phyloP scores from a whole-genome alignment of 2,797 vertebrate genomes.

The Silurus lanzhouensis region DNA sequence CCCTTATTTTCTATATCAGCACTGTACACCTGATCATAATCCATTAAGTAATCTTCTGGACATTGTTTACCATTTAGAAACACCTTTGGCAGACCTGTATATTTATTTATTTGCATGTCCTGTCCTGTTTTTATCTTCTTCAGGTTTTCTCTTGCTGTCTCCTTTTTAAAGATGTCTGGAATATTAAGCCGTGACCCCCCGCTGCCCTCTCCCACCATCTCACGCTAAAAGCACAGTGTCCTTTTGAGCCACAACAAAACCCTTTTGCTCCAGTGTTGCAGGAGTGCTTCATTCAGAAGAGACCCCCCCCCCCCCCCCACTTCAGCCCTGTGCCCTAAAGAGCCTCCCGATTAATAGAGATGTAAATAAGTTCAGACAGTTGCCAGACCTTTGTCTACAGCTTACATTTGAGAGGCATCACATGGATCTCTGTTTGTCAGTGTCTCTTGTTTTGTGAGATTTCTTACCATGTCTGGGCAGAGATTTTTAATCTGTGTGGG shows the following conservation, averaged over 20 bases:
- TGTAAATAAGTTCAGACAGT: slow-evolving; percentile 74
- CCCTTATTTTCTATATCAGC: not conserved
- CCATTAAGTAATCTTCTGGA: slow-evolving; percentile 41
- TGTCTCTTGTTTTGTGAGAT: slow-evolving; percentile 43
- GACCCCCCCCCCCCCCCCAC: slow-evolving; percentile 33
- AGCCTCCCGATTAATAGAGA: slow-evolving; percentile 67
- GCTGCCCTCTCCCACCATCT: slow-evolving; percentile 47
- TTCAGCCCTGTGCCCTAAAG: slow-evolving; percentile 49
- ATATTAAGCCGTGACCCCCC: slow-evolving; percentile 59
- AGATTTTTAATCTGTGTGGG: slow-evolving; percentile 53
- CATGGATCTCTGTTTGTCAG: slow-evolving; percentile 52
- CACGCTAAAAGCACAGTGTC: slow-evolving; percentile 55
- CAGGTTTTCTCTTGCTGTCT: slow-evolving; percentile 51
- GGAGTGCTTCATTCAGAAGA: slow-evolving; percentile 58
- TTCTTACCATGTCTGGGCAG: slow-evolving; percentile 35
- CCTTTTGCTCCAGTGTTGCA: slow-evolving; percentile 59
- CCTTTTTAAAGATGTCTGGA: slow-evolving; percentile 56
- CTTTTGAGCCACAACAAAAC: slow-evolving; percentile 59
- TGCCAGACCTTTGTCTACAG: slow-evolving; percentile 68
- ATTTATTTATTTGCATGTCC: slow-evolving; percentile 33
- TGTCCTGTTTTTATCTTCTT: slow-evolving; percentile 11
- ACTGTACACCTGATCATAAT: slow-evolving; percentile 37
- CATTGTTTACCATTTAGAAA: slow-evolving; percentile 37
- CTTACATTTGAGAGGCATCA: slow-evolving; percentile 59
- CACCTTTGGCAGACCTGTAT: slow-evolving; percentile 38